These are phyloP conservation scores for Bombylius major DNA, from an alignment of 2,888 invertebrate species.

Conservation along the genomic window DNA sequence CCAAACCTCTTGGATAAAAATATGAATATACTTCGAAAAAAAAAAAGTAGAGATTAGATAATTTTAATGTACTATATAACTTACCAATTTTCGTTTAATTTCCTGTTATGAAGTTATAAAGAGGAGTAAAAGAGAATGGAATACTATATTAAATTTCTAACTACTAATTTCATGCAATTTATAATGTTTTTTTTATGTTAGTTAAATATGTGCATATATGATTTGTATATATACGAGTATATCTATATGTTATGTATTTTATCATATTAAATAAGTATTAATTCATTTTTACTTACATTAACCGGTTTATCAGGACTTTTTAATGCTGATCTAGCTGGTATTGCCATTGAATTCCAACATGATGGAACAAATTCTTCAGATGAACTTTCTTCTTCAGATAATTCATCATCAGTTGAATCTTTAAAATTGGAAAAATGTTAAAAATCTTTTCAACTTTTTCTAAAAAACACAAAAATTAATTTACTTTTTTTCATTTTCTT, in stretches of 20 bases:
- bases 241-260: no score
- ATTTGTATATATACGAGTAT: no score
- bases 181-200: no score
- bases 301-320: constrained; percentile 39
- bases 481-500: neutral
- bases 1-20: no score
- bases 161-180: no score
- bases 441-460: no score
- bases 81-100: neutral
- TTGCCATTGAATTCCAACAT: constrained; percentile 67
- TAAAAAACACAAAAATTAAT: neutral
- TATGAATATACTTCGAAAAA: no score
- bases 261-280: no score
- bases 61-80: neutral
- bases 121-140: no score
- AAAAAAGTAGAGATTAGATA: no score
- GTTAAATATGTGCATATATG: no score
- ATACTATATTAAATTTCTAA: no score
- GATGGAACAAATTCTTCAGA: constrained; percentile 64
- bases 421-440: neutral
- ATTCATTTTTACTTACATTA: constrained; percentile 13
- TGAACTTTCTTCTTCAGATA: constrained; percentile 25
- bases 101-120: neutral
- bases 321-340: constrained; percentile 61
- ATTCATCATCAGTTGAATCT: constrained; percentile 19